Base-by-base conservation (phyloP, 1,140 invertebrate species). In the Copidosoma floridanum region DNA sequence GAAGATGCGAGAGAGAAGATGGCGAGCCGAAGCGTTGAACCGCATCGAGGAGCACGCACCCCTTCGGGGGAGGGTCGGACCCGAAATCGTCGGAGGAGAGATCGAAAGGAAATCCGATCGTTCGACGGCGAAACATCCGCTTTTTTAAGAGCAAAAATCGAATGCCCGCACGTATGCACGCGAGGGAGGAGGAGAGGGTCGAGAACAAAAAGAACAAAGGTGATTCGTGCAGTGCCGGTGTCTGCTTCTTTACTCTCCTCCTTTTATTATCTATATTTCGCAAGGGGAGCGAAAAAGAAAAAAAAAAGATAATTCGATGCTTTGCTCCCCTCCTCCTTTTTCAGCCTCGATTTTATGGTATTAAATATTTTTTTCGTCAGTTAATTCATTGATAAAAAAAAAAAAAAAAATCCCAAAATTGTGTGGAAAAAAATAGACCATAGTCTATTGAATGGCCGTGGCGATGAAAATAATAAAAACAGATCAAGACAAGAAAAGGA, bases 51-150 rank as follows among this genome's bases (percentile, higher is more conserved):
- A 60, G 48, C 20, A 40, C n/a, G n/a, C n/a, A n/a, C n/a, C n/a
- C n/a, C 16, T 54, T 20, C 59, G 41, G 38, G 35, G 4, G 44
- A 52, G 52, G 38, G 2, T 55, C 41, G 52, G 52, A 61, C 44
- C 29, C 14, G 18, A 41, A n/a, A 44, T 43, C n/a, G n/a, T n/a
- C n/a, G n/a, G n/a, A n/a, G n/a, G 27, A 58, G 37, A 54, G 37
- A 64, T 55, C 57, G 54, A 57, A 40, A 60, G 48, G 57, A 64
- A 64, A 64, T 64, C 53, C 57, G 57, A 64, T 64, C 57, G 57
- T 53, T 56, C n/a, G 18, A 16, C 35, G 52, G 40, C 32, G 24
- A 47, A 64, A 57, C 46, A 56, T 56, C 52, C 59, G 59, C 29
- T 43, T 61, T 56, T 43, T 61, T 50, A 55, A 50, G 47, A 47